Percentiles rank a stretch among this genome's conserved stretches.
These are phyloP conservation scores for Hippoglossus stenolepis DNA, from an alignment of 2,113 vertebrate genomes.

Conservation along the genomic window DNA sequence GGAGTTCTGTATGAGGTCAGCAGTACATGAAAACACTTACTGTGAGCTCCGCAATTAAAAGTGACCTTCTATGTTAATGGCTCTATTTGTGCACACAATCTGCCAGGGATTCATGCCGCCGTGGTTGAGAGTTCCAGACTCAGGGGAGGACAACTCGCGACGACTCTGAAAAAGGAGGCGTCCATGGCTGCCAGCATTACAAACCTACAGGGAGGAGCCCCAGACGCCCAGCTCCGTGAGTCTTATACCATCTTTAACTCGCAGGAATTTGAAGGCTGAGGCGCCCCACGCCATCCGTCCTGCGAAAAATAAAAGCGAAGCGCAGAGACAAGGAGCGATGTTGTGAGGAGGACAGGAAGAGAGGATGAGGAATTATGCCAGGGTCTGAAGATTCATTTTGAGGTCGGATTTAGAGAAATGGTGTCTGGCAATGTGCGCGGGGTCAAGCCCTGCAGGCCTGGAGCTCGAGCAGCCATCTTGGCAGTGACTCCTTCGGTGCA, in stretches of 20 bases:
- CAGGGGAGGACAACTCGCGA: constrained; percentile 66
- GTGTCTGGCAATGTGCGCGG: constrained; percentile 64
- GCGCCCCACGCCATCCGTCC: constrained; percentile 44
- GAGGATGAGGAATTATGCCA: constrained; percentile 56
- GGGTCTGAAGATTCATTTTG: constrained; percentile 77
- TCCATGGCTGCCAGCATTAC: constrained; percentile 61
- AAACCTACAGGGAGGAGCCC: constrained; percentile 59
- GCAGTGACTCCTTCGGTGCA: constrained; percentile 72
- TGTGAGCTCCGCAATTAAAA: constrained; percentile 45
- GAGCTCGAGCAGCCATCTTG: constrained; percentile 76
- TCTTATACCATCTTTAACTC: constrained; percentile 61
- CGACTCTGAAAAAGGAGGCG: constrained; percentile 49
- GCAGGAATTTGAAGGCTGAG: constrained; percentile 70
- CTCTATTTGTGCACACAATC: constrained; percentile 41
- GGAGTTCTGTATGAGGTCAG: constrained; percentile 49
- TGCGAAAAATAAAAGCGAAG: constrained; percentile 29
- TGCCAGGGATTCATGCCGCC: constrained; percentile 47
- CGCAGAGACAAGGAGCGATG: constrained; percentile 45
- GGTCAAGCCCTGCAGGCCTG: constrained; percentile 78
- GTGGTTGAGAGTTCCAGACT: constrained; percentile 49
- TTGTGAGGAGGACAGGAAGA: constrained; percentile 46
- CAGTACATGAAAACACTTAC: constrained; percentile 27
- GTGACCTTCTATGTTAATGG: constrained; percentile 52
- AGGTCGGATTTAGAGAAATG: constrained; percentile 71
- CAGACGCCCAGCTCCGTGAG: constrained; percentile 56